A percentile compares a stretch with the other conserved stretches of the same genome.
These are phyloP conservation scores for Eriocheir sinensis DNA, from an alignment of 1,140 invertebrate genomes.

Conservation along the genomic window DNA sequence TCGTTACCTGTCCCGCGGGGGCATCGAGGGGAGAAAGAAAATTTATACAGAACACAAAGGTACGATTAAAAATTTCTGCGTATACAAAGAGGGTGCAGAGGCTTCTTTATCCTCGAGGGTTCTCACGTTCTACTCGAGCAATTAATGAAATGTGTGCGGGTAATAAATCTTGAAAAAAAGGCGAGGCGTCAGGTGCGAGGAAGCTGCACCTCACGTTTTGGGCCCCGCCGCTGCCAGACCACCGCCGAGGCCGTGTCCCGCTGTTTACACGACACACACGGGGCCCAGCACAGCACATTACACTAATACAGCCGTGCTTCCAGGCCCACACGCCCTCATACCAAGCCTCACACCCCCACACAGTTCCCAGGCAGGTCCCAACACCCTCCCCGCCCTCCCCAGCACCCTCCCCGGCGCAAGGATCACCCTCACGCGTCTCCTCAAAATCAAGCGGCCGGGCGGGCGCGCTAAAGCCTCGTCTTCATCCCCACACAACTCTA, in stretches of 20 bases:
- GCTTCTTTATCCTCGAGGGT: background rate
- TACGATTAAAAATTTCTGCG: conserved; percentile 26
- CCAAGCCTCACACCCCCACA: background rate
- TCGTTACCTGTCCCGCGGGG: background rate
- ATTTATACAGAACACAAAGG: background rate
- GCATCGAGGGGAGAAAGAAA: background rate
- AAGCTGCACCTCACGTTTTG: background rate
- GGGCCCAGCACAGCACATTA: background rate
- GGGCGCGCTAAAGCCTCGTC: background rate
- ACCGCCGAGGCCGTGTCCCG: background rate
- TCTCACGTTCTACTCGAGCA: conserved; percentile 12
- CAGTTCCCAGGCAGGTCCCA: background rate
- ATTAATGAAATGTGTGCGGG: conserved; percentile 25
- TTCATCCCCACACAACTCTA: conserved; percentile 3
- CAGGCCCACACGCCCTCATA: conserved; percentile 34
- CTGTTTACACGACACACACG: conserved; percentile 26
- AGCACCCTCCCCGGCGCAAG: background rate
- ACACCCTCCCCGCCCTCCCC: background rate
- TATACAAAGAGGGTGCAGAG: background rate
- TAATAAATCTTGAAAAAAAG: background rate
- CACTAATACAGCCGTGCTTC: conserved; percentile 28
- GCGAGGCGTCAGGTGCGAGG: background rate
- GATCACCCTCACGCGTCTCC: background rate
- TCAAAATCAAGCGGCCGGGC: background rate
- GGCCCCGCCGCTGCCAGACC: background rate